These are phyloP conservation scores for Gallinago stenura DNA, from an alignment of 2,797 vertebrate species.

Conservation along the genomic window DNA sequence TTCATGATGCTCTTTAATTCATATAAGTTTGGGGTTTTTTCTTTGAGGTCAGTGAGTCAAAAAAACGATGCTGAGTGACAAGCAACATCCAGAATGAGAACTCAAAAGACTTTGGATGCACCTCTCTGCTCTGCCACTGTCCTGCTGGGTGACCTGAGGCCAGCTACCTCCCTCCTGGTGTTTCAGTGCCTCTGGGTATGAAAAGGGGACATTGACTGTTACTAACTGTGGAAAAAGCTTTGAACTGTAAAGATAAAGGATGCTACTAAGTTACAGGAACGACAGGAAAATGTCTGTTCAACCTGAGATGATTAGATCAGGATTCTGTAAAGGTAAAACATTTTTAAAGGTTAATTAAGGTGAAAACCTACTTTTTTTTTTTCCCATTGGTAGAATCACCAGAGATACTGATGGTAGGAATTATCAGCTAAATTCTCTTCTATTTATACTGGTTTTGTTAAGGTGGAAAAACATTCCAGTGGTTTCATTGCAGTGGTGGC, in stretches of 20 bases:
- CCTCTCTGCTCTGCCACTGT: neutral
- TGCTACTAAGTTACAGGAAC: neutral
- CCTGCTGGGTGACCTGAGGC: neutral
- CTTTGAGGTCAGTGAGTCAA: neutral
- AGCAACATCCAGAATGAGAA: neutral
- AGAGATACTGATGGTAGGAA: neutral
- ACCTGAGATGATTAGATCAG: neutral
- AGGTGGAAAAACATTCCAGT: neutral
- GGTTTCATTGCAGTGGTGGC: neutral
- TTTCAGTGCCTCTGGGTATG: neutral
- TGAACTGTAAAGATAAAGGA: neutral
- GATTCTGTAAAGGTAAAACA: neutral
- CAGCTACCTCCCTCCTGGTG: neutral
- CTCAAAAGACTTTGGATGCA: neutral
- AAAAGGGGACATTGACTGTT: neutral
- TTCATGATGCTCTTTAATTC: neutral
- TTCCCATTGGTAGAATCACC: neutral
- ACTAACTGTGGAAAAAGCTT: neutral
- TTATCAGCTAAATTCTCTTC: neutral
- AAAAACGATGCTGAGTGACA: neutral
- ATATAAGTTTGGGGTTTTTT: neutral
- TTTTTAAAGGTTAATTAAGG: neutral
- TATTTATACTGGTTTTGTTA: neutral
- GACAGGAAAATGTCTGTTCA: neutral
- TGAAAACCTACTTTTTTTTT: rapidly evolving